Base-by-base conservation (phyloP, 2,888 invertebrate species). In the Tortricodes alternella region DNA sequence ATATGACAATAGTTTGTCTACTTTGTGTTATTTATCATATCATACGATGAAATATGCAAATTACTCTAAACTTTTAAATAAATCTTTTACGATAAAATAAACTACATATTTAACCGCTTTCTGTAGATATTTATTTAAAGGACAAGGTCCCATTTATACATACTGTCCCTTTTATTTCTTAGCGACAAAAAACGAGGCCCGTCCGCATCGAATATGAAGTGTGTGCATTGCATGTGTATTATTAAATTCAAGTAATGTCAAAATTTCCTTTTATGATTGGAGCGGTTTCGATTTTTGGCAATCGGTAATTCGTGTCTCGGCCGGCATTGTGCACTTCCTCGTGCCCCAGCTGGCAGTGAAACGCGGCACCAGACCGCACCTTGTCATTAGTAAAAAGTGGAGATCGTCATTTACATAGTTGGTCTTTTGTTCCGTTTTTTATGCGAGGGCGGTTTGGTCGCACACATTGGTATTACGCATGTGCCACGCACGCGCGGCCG, bases 281-380 rank as follows among this genome's bases (percentile, higher is more conserved):
- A 70, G 66, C 55, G 70, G 70, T 80, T 74, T 73, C 70, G 67
- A 80, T 78, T 83, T 83, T 87, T 76, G 79, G 78, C 78, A 78
- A 82, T 79, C 64, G 64, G 69, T 73, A 80, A 83, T 82, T 82
- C 75, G 68, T 70, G 73, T 70, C 62, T 61, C 50, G 65, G 69
- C 61, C 50, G 65, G 69, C 70, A 75, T 81, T 84, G 78, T 80
- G 68, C 60, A 82, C 85, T 86, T 88, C 84, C 86, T 83, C 77
- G 71, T 83, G 62, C 66, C 61, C 78, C 89, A 89, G 76, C 86
- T 89, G 89, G 70, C 80, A 74, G 82, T 65, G 85, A 85, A 85
- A 85, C 82, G 71, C 67, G 68, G 73, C 74, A 72, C 70, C 74
- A 72, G 66, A 71, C 70, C 70, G 76, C 79, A 81, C 79, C 78